Evolutionary conservation across 1,140 invertebrate genomes (phyloP).

Genomic region (Eupristina koningsbergeri): DNA sequence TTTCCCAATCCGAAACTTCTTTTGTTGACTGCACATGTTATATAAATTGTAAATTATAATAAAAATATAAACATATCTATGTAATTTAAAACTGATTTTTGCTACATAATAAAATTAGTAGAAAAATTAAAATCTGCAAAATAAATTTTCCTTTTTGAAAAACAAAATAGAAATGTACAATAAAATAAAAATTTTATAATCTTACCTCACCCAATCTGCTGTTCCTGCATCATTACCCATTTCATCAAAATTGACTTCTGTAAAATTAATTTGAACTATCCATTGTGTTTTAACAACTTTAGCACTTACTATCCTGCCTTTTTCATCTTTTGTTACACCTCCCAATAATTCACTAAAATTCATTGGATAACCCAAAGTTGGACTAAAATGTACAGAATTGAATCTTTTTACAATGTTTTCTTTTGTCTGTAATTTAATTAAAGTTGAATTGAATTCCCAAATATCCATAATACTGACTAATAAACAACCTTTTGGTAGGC

Average conservation of each 20-base stretch:
- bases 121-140: constrained; percentile 25
- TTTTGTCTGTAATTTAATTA: constrained; percentile 75
- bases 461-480: constrained; percentile 80
- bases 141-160: constrained; percentile 8
- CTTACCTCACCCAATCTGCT: constrained; percentile 79
- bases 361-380: constrained; percentile 77
- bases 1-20: constrained; percentile 79
- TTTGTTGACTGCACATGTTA: constrained; percentile 72
- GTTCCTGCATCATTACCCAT: constrained; percentile 81
- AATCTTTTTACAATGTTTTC: constrained; percentile 78
- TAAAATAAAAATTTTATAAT: constrained; percentile 52
- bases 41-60: constrained; percentile 4
- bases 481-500: constrained; percentile 76
- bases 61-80: not conserved
- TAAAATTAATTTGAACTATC: constrained; percentile 80
- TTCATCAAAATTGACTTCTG: constrained; percentile 77
- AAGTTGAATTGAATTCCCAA: constrained; percentile 77
- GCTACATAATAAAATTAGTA: not conserved
- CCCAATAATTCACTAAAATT: constrained; percentile 80
- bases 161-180: not conserved
- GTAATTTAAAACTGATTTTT: not conserved
- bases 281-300: constrained; percentile 77
- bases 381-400: constrained; percentile 77
- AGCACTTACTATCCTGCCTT: constrained; percentile 78
- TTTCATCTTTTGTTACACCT: constrained; percentile 75